Evolutionary conservation across 2,797 vertebrate genomes (phyloP).

Genomic region (Rhinella marina): DNA sequence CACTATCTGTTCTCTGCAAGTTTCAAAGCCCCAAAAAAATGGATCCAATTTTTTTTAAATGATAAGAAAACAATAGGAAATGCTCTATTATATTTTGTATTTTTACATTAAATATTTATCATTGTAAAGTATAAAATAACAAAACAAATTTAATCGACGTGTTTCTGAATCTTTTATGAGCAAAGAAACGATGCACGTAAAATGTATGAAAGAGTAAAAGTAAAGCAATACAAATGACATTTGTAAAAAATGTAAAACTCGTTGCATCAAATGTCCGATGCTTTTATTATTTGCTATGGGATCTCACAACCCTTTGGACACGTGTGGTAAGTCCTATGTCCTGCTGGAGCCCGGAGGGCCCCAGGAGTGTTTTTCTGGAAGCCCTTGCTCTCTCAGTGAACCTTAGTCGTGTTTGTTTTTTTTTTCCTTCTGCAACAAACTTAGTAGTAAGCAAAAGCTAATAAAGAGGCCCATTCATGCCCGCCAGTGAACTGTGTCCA

Average conservation of each 20-base stretch:
- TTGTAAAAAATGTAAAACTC: background rate
- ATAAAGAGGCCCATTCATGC: conserved; percentile 51
- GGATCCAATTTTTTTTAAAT: background rate
- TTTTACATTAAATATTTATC: background rate
- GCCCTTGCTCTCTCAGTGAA: conserved; percentile 53
- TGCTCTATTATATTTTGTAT: background rate
- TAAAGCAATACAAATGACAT: background rate
- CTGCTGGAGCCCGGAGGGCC: conserved; percentile 26
- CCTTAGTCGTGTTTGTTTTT: conserved; percentile 55
- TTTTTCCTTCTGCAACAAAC: conserved; percentile 30
- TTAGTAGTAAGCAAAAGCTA: conserved; percentile 47
- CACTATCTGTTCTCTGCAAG: too few relatives aligned
- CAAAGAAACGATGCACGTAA: background rate
- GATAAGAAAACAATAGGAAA: background rate
- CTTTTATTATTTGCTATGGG: conserved; percentile 7
- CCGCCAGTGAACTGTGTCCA: conserved; percentile 5
- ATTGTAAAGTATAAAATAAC: background rate
- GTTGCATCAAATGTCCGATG: background rate
- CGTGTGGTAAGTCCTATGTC: conserved; percentile 34
- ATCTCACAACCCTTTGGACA: conserved; percentile 17
- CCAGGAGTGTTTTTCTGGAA: background rate
- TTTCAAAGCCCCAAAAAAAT: too few relatives aligned
- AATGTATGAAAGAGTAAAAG: background rate
- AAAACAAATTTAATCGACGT: background rate
- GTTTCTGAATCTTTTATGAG: background rate